Conservation (phyloP, 35 echinoderm and acorn worm genomes). For the Apostichopus parvimensis region DNA sequence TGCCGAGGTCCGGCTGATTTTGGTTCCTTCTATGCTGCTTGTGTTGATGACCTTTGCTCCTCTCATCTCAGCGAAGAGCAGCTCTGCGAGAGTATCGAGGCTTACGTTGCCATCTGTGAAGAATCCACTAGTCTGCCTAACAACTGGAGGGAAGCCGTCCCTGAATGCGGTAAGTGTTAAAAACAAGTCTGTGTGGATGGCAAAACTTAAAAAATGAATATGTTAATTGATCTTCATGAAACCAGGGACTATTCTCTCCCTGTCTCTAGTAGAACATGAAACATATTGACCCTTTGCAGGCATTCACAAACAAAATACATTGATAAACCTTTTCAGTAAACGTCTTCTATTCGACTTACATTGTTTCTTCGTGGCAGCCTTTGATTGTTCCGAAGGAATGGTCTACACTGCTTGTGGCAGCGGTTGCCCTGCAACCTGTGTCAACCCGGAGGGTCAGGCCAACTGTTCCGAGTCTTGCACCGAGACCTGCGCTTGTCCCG, state of each 20-base stretch:
- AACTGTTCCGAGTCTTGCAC: constrained; percentile 29
- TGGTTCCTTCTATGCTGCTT: constrained; percentile 44
- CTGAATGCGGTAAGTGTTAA: constrained; percentile 57
- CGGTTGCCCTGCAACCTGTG: constrained; percentile 54
- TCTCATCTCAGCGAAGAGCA: constrained; percentile 3
- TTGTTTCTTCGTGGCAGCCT: background rate
- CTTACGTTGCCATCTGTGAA: constrained; percentile 46
- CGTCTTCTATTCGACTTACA: no score
- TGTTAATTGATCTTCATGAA: no score
- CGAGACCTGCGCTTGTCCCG: constrained; percentile 44
- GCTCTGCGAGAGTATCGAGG: constrained; percentile 49
- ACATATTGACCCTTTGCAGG: background rate
- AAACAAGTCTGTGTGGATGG: background rate
- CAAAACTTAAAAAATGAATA: no score
- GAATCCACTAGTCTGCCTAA: background rate
- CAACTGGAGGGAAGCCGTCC: constrained; percentile 39
- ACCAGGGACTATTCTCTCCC: no score
- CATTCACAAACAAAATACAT: background rate
- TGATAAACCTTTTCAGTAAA: background rate
- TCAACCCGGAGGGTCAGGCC: background rate
- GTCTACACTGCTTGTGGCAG: constrained; percentile 37
- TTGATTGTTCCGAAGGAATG: constrained; percentile 44
- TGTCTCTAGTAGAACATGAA: background rate
- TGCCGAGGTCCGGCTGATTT: constrained; percentile 2
- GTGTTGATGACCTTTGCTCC: constrained; percentile 60